Evolutionary conservation across 2,113 vertebrate genomes (phyloP).

Genomic region (Zosterops lateralis): DNA sequence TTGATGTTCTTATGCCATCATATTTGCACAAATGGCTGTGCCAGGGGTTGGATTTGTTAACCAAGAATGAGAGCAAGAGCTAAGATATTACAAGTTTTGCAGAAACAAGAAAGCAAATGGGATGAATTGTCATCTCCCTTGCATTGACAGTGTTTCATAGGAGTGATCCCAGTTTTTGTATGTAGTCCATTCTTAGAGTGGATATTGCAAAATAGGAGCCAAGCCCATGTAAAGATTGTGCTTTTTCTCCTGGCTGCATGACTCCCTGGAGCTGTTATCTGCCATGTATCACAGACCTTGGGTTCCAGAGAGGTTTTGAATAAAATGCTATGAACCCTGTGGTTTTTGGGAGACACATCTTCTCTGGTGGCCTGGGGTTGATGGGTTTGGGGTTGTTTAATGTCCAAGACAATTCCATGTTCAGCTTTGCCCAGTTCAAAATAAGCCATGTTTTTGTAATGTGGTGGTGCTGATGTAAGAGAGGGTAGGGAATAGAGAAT

Average conservation of each 20-base stretch:
- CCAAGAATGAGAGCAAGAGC: neutral
- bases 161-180: neutral
- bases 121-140: neutral
- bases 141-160: neutral
- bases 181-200: neutral
- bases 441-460: neutral
- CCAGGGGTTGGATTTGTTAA: neutral
- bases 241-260: neutral
- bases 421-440: neutral
- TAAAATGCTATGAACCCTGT: neutral
- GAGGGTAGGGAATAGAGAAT: neutral
- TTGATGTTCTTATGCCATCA: neutral
- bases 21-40: neutral
- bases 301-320: neutral
- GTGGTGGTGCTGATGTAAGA: neutral
- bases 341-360: neutral
- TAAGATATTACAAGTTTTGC: neutral
- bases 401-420: neutral
- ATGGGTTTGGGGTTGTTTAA: neutral
- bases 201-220: neutral
- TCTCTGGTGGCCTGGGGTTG: neutral
- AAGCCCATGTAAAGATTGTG: neutral
- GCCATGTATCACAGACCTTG: neutral
- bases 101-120: neutral
- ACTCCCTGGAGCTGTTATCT: neutral